Conservation (phyloP, 1,140 invertebrate genomes). For the Zaprionus vittiger region DNA sequence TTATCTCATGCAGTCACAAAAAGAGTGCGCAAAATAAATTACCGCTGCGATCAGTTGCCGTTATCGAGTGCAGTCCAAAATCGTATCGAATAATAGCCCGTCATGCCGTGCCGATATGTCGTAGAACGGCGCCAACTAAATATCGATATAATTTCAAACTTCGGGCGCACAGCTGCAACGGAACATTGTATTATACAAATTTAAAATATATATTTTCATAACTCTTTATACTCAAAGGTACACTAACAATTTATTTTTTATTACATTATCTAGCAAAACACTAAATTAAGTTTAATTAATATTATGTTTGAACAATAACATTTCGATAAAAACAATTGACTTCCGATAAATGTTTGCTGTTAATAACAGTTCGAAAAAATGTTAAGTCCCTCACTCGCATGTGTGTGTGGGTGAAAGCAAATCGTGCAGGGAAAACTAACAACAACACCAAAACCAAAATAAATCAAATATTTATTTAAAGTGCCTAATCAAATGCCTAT, state of each 20-base stretch:
- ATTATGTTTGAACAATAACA: neutral
- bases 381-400: neutral
- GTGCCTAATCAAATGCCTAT: constrained; percentile 8
- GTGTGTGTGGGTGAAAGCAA: constrained; percentile 10
- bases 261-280: neutral
- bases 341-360: neutral
- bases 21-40: constrained; percentile 57
- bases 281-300: neutral
- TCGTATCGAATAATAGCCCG: constrained; percentile 23
- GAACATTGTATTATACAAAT: neutral
- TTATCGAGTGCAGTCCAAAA: constrained; percentile 34
- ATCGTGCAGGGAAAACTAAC: constrained; percentile 14
- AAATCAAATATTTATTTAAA: constrained; percentile 3
- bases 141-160: constrained; percentile 14
- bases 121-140: neutral
- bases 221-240: neutral
- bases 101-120: constrained; percentile 6
- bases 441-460: constrained; percentile 20
- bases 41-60: constrained; percentile 64
- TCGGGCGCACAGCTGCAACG: neutral
- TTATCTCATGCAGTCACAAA: constrained; percentile 32
- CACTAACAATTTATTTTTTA: neutral
- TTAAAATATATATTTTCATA: neutral
- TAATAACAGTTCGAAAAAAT: constrained; percentile 25
- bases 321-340: neutral